Evolutionary conservation across 2,888 invertebrate genomes (phyloP).

Genomic region (Lacanobia oleracea): DNA sequence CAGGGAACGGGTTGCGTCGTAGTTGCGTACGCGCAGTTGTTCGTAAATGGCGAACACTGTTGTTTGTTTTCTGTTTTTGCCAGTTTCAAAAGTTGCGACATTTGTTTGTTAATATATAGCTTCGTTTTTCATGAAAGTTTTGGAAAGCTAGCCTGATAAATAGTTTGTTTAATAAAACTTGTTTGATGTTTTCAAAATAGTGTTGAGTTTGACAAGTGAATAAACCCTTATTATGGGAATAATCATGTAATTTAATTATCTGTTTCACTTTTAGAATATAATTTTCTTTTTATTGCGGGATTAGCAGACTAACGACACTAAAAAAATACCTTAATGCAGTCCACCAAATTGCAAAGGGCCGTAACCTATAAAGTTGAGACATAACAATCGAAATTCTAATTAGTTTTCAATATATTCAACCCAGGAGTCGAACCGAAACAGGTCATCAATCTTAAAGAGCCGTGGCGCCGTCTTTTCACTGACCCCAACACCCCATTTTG

Average conservation of each 20-base stretch:
- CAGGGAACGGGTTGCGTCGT: slow-evolving; percentile 72
- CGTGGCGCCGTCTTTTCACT: slow-evolving; percentile 84
- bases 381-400: slow-evolving; percentile 74
- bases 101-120: slow-evolving; percentile 69
- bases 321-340: slow-evolving; percentile 5
- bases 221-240: neutral
- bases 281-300: neutral
- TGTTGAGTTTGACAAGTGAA: neutral
- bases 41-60: slow-evolving; percentile 73
- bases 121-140: slow-evolving; percentile 54
- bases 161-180: neutral
- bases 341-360: slow-evolving; percentile 25
- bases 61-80: slow-evolving; percentile 76
- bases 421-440: slow-evolving; percentile 77
- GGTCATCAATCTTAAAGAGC: slow-evolving; percentile 84
- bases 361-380: slow-evolving; percentile 60
- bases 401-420: slow-evolving; percentile 78
- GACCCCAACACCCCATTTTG: slow-evolving; percentile 84
- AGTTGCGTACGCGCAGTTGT: slow-evolving; percentile 67
- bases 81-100: slow-evolving; percentile 73
- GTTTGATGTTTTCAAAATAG: neutral
- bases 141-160: slow-evolving; percentile 24
- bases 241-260: too few relatives aligned
- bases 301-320: slow-evolving; percentile 1
- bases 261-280: neutral